Evolutionary conservation across 2,797 vertebrate species (phyloP).

Genomic region (Falco cherrug): DNA sequence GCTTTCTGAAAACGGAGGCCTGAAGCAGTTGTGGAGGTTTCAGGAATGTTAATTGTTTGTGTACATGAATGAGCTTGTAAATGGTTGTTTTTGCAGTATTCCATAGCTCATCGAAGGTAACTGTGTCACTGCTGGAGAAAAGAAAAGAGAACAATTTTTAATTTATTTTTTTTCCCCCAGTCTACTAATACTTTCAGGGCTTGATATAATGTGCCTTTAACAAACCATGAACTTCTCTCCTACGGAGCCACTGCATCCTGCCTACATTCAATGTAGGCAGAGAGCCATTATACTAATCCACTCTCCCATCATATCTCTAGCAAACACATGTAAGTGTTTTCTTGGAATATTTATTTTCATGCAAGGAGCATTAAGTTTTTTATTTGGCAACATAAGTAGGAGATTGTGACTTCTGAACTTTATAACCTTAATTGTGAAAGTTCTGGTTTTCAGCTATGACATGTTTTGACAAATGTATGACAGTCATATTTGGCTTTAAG

Average conservation of each 20-base stretch:
- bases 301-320: slow-evolving; percentile 72
- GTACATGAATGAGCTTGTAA: slow-evolving; percentile 58
- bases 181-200: slow-evolving; percentile 60
- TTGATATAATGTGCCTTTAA: slow-evolving; percentile 67
- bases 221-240: slow-evolving; percentile 71
- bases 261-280: slow-evolving; percentile 67
- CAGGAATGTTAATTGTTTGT: slow-evolving; percentile 57
- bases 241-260: slow-evolving; percentile 52
- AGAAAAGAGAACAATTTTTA: background rate
- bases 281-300: slow-evolving; percentile 74
- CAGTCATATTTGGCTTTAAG: background rate
- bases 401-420: slow-evolving; percentile 53
- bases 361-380: slow-evolving; percentile 58
- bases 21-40: slow-evolving; percentile 42
- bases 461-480: background rate
- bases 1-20: slow-evolving; percentile 33
- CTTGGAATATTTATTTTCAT: slow-evolving; percentile 73
- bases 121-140: slow-evolving; percentile 33
- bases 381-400: slow-evolving; percentile 21
- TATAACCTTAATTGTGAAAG: slow-evolving; percentile 45
- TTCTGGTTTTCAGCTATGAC: slow-evolving; percentile 13
- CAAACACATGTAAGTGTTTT: slow-evolving; percentile 74
- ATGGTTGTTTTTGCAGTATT: slow-evolving; percentile 44
- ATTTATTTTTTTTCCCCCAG: background rate
- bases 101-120: slow-evolving; percentile 58